Evolutionary conservation across 2,888 invertebrate genomes (phyloP), one percentile per base, ranked within the genome.

Genomic region (Tortricodes alternella): DNA sequence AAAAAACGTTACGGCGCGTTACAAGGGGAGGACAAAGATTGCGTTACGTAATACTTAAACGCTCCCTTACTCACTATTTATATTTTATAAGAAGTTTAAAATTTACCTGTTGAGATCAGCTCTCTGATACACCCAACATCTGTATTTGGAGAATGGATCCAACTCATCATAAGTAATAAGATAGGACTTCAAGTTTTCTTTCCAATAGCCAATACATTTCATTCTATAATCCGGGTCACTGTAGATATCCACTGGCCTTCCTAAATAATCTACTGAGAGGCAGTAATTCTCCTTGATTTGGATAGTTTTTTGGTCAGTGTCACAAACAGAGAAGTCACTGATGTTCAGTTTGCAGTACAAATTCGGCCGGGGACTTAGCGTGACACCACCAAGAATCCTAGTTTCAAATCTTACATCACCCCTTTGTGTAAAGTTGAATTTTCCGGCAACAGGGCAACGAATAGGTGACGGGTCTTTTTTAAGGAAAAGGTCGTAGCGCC

Each of bases 121-220:
- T 71, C 99, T 92, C 81, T 99, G 98, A 84, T 98, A 99, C 35
- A 98, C 98, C 99, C 99, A 99, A 80, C 99, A 99, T 70, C 98
- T 94, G 80, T 98, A 99, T 79, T 95, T 97, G 2, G 98, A 98
- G 73, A 97, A 95, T 0, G 99, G 97, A 91, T 99, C 99, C 70
- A 98, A 92, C 76, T 98, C 98, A 79, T 99, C 99, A 80, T 96
- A 98, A 0, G 99, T 99, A 53, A 99, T 96, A 37, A 99, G 87
- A 82, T 99, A 99, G 0, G 99, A 99, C 79, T 96, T 97, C 29
- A 99, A 92, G 91, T 99, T 99, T 80, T 99, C 99, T 82, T 98
- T 98, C 98, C 98, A 99, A 83, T 94, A 99, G 0, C 98, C 99
- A 68, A 99, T 97, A 77, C 99, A 99, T 78, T 97, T 97, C 95